Evolutionary conservation across 2,113 vertebrate genomes (phyloP).

Genomic region (Ursus arctos): DNA sequence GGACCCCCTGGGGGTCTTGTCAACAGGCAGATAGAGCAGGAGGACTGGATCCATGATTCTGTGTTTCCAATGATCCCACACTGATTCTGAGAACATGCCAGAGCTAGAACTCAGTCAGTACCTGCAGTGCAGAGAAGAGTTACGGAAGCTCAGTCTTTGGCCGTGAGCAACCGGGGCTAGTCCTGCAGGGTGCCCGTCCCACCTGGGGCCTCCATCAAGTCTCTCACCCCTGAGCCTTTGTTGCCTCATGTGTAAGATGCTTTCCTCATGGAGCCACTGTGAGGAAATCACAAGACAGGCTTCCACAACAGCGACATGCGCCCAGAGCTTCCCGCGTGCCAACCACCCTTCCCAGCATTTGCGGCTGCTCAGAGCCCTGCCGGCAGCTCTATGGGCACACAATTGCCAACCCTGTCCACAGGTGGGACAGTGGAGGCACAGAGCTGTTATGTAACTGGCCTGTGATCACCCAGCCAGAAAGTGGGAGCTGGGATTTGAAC

Average conservation of each 20-base stretch:
- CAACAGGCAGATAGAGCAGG: background rate
- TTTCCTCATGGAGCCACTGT: background rate
- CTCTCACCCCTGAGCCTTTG: background rate
- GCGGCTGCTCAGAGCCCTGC: background rate
- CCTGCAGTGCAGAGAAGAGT: background rate
- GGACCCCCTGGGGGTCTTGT: background rate
- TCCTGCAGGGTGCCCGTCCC: background rate
- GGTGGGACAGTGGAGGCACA: background rate
- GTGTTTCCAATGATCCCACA: background rate
- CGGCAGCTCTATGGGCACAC: fast-evolving
- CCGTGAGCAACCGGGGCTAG: background rate
- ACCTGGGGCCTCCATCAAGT: background rate
- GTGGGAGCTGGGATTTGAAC: background rate
- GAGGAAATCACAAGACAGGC: background rate
- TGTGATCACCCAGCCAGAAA: background rate
- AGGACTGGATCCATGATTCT: background rate
- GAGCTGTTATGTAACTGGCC: background rate
- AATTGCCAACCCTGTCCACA: background rate
- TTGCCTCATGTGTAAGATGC: background rate
- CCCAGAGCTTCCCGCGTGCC: background rate
- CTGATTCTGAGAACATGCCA: background rate
- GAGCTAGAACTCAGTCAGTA: too few species aligned
- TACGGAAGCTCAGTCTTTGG: background rate
- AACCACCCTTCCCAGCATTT: too few species aligned
- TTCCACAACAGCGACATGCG: background rate